These are phyloP conservation scores for Rhopilema esculentum DNA, from an alignment of 30 jellyfish, hydroid and myxozoan species.

Conservation along the genomic window DNA sequence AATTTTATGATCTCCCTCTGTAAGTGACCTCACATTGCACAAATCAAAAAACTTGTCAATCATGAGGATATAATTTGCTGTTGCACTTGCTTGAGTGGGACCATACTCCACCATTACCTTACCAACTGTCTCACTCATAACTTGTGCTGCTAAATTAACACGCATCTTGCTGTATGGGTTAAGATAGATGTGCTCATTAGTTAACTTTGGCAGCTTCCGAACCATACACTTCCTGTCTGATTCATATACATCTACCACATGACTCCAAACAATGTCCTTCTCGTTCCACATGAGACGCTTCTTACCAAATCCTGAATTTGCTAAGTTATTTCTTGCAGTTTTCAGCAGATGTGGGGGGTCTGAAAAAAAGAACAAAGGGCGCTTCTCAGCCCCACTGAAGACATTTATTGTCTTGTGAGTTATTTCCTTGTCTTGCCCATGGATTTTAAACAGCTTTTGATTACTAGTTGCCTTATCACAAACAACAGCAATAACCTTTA, in stretches of 20 bases:
- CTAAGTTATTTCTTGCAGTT: not conserved
- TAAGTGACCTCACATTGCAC: not conserved
- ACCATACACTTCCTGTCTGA: not conserved
- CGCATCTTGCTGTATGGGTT: slow-evolving; percentile 6
- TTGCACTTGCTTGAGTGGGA: not conserved
- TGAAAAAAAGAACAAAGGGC: not conserved
- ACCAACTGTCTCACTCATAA: not conserved
- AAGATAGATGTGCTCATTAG: slow-evolving; percentile 5
- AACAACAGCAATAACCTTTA: not conserved
- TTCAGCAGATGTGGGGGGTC: not conserved
- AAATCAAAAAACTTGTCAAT: no score
- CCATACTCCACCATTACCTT: not conserved
- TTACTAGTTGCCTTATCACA: not conserved
- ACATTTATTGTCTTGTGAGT: not conserved
- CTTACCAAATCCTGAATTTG: not conserved
- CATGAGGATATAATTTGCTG: not conserved
- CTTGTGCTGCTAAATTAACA: not conserved
- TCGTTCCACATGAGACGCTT: not conserved
- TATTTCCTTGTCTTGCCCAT: not conserved
- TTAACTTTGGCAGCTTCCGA: slow-evolving; percentile 14
- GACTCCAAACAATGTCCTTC: slow-evolving; percentile 8
- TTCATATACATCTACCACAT: not conserved
- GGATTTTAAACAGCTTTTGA: slow-evolving; percentile 2
- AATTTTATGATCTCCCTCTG: not conserved
- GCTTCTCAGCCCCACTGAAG: not conserved